Percentiles rank a stretch among this genome's conserved stretches.
These are phyloP conservation scores for Antigone vipio DNA, from an alignment of 2,113 vertebrate species.

Conservation along the genomic window DNA sequence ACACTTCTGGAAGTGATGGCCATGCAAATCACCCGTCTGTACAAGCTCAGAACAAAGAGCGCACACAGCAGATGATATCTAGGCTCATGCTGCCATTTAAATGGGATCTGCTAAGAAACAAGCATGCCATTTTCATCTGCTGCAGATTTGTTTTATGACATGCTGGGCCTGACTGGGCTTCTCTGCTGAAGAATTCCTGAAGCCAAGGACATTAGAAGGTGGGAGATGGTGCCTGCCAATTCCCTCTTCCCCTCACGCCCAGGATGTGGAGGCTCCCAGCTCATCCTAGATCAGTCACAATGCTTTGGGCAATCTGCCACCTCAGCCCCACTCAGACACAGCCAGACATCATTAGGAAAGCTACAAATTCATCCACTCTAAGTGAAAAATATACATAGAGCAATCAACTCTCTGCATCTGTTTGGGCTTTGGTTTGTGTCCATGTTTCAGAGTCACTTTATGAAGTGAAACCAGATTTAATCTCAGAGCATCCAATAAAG, in stretches of 20 bases:
- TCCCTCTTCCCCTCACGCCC: background rate
- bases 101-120: conserved; percentile 38
- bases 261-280: background rate
- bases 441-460: background rate
- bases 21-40: conserved; percentile 36
- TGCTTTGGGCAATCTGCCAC: background rate
- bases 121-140: conserved; percentile 12
- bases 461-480: background rate
- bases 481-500: background rate
- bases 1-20: conserved; percentile 48
- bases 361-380: background rate
- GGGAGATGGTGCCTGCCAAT: background rate
- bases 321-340: background rate
- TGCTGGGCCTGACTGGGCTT: conserved; percentile 19
- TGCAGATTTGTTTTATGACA: background rate
- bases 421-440: background rate
- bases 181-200: conserved; percentile 6
- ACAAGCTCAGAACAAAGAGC: conserved; percentile 1
- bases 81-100: conserved; percentile 35
- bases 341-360: conserved; percentile 17
- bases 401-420: conserved; percentile 7
- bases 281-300: background rate
- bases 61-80: background rate
- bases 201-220: conserved; percentile 40
- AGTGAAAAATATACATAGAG: background rate